These are phyloP conservation scores for Melanaphis sacchari DNA, from an alignment of 1,140 invertebrate species.

Conservation along the genomic window DNA sequence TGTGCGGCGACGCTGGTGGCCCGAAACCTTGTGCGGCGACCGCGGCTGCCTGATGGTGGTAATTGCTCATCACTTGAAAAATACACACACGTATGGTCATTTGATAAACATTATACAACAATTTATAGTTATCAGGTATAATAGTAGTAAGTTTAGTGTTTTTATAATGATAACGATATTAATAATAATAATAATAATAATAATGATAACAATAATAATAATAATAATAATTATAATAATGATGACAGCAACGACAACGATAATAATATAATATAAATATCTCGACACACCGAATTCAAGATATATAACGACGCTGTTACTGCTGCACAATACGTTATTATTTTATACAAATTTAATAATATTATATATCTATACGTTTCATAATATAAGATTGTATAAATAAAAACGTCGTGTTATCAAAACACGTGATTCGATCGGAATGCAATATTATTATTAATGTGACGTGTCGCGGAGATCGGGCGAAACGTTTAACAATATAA, in stretches of 20 bases:
- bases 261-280: neutral
- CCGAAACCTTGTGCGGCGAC: constrained; percentile 77
- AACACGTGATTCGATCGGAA: neutral
- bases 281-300: neutral
- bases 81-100: constrained; percentile 32
- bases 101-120: neutral
- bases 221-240: neutral
- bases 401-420: neutral
- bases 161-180: neutral
- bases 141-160: neutral
- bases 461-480: neutral
- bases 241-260: neutral
- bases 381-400: neutral
- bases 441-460: neutral
- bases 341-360: neutral
- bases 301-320: neutral
- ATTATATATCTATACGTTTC: neutral
- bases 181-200: too few relatives aligned
- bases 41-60: constrained; percentile 78
- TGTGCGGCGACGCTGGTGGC: constrained; percentile 73
- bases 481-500: too few relatives aligned
- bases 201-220: neutral
- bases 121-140: neutral
- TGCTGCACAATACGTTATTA: neutral
- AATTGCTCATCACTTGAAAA: constrained; percentile 80